A percentile compares a stretch with the other conserved stretches of the same genome.
Conservation (phyloP, 1,140 invertebrate species). For the Sycophila sp. region DNA sequence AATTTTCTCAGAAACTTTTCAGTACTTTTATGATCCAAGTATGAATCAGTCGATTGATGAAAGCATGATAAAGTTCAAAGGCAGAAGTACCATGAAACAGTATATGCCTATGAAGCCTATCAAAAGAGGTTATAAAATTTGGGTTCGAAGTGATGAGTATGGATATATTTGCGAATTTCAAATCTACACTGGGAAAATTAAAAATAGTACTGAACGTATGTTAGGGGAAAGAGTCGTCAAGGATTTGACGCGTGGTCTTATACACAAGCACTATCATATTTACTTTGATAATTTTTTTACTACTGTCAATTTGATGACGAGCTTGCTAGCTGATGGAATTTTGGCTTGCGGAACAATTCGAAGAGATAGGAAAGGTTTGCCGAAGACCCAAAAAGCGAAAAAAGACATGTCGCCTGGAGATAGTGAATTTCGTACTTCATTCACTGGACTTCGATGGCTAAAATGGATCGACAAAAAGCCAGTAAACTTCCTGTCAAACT, state of each 20-base stretch:
- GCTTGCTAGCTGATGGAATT: constrained; percentile 52
- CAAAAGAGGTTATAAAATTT: constrained; percentile 55
- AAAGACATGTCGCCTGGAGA: constrained; percentile 45
- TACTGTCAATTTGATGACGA: constrained; percentile 48
- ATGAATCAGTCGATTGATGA: constrained; percentile 50
- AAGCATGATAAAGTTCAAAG: constrained; percentile 58
- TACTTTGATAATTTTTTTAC: constrained; percentile 57
- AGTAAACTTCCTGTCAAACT: constrained; percentile 56
- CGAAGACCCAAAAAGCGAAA: constrained; percentile 42
- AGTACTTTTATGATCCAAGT: constrained; percentile 17
- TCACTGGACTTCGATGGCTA: constrained; percentile 50
- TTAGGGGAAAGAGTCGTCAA: constrained; percentile 56
- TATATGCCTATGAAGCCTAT: constrained; percentile 64
- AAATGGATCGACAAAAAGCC: constrained; percentile 46
- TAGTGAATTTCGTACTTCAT: constrained; percentile 42
- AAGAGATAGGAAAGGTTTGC: too few species aligned
- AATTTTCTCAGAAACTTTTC: constrained; percentile 39
- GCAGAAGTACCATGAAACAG: constrained; percentile 56
- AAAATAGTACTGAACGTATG: constrained; percentile 42
- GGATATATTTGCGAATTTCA: constrained; percentile 62
- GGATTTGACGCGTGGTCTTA: constrained; percentile 46
- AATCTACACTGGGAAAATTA: constrained; percentile 61
- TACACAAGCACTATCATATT: constrained; percentile 48
- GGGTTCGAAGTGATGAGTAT: constrained; percentile 55
- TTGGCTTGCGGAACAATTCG: constrained; percentile 54